Percentiles rank a stretch among this genome's conserved stretches.
Evolutionary conservation across 2,888 invertebrate genomes (phyloP).

Genomic region (Resseliella maxima): DNA sequence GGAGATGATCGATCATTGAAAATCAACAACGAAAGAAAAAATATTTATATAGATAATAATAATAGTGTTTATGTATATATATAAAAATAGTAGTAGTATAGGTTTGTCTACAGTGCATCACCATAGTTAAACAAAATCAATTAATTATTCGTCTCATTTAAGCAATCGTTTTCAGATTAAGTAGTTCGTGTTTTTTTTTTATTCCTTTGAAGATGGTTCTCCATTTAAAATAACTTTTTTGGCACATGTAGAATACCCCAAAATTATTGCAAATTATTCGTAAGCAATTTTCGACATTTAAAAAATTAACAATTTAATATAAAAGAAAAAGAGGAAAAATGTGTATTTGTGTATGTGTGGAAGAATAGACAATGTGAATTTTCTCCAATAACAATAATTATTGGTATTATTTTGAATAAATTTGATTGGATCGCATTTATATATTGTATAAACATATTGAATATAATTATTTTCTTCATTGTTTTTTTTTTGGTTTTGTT

Average conservation of each 20-base stretch:
- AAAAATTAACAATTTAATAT: neutral
- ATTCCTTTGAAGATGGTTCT: neutral
- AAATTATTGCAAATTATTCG: neutral
- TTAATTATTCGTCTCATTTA: neutral
- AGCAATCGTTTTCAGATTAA: neutral
- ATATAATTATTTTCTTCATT: slow-evolving; percentile 54
- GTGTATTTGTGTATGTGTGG: neutral
- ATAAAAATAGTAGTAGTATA: too few species aligned
- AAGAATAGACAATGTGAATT: slow-evolving; percentile 2
- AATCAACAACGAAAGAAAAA: neutral
- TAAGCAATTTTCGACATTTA: neutral
- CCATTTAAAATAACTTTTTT: slow-evolving; percentile 6
- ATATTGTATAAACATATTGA: too few species aligned
- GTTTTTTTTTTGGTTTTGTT: neutral
- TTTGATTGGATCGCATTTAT: neutral
- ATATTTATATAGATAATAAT: neutral
- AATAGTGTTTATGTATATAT: neutral
- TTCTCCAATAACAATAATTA: neutral
- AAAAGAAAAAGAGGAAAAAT: neutral
- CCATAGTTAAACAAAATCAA: slow-evolving; percentile 41
- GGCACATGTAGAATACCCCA: slow-evolving; percentile 41
- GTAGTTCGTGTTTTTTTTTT: neutral
- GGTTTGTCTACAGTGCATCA: slow-evolving; percentile 46
- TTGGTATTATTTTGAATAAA: neutral
- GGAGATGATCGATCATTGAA: neutral